Conservation (phyloP, 2,797 vertebrate genomes). For the Phataginus tricuspis region DNA sequence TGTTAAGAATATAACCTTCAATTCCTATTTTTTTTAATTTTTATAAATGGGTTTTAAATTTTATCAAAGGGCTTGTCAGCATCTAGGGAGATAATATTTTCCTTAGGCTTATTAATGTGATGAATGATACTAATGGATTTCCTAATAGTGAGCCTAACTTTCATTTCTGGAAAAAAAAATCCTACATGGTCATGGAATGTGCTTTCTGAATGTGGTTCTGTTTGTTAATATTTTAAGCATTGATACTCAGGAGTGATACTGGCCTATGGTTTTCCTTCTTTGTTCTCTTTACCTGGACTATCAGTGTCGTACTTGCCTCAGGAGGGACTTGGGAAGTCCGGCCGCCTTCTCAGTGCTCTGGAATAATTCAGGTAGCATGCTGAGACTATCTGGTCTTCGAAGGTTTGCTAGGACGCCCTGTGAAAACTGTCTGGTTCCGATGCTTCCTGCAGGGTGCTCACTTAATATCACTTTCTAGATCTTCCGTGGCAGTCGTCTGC, state of each 20-base stretch:
- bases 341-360: neutral
- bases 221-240: neutral
- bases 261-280: neutral
- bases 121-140: neutral
- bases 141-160: neutral
- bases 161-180: neutral
- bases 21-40: neutral
- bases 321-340: too few species aligned
- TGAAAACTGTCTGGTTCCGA: neutral
- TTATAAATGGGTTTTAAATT: slow-evolving; percentile 16
- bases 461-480: neutral
- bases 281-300: neutral
- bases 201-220: neutral
- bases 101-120: neutral
- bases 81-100: neutral
- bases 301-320: neutral
- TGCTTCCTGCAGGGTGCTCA: neutral
- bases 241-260: neutral
- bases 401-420: neutral
- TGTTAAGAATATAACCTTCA: neutral
- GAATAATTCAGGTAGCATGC: neutral
- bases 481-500: neutral
- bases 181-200: neutral
- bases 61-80: neutral
- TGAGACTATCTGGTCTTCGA: neutral